A percentile compares a stretch with the other conserved stretches of the same genome.
phyloP scores from a whole-genome alignment of 2,888 invertebrate genomes.

The Dysmachus trigonus region DNA sequence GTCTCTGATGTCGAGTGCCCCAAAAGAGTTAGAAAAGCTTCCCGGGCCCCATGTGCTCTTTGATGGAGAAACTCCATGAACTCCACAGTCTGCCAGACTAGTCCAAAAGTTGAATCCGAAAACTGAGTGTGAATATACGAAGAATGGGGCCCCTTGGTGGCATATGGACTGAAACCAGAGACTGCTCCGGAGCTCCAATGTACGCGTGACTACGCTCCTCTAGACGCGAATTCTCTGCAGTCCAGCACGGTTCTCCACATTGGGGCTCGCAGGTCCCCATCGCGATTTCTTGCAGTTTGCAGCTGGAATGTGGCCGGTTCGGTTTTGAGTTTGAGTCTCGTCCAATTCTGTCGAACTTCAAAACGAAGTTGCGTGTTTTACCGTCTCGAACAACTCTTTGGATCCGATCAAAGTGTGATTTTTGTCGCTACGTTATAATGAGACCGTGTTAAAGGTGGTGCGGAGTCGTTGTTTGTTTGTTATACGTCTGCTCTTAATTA shows the following conservation, averaged over 20 bases:
- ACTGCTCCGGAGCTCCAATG: neutral
- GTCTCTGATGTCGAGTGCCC: neutral
- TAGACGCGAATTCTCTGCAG: constrained; percentile 11
- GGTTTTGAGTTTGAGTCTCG: neutral
- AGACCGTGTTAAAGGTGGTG: neutral
- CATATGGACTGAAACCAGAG: neutral
- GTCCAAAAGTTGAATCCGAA: neutral
- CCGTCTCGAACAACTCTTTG: neutral
- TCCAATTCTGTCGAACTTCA: neutral
- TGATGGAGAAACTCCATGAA: neutral
- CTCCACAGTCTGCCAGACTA: neutral
- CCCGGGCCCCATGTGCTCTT: neutral
- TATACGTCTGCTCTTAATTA: neutral
- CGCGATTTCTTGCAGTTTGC: constrained; percentile 10
- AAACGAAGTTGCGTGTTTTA: neutral
- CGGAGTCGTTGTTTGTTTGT: neutral
- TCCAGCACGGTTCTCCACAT: neutral
- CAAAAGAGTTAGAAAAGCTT: neutral
- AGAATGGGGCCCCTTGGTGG: neutral
- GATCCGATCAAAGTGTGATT: neutral
- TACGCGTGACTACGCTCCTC: neutral
- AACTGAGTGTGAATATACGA: neutral
- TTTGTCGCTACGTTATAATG: neutral
- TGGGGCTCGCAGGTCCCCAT: neutral
- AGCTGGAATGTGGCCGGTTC: constrained; percentile 32